phyloP scores from a whole-genome alignment of 53 echinoderm and acorn worm genomes.

The Antedon mediterranea region DNA sequence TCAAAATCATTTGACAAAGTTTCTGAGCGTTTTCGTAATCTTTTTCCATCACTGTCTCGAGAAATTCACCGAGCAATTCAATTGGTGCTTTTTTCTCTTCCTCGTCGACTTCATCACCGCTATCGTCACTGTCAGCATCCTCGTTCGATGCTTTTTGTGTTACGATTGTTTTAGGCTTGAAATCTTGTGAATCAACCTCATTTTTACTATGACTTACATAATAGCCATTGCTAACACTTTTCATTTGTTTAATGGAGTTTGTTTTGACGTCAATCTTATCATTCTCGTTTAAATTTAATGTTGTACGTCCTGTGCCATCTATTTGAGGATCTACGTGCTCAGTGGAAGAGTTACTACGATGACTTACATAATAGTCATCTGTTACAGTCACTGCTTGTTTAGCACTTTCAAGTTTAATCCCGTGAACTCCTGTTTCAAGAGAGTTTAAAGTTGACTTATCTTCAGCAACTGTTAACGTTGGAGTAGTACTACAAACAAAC shows the following conservation, averaged over 20 bases:
- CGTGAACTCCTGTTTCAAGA: neutral
- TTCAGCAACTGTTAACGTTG: conserved; percentile 9
- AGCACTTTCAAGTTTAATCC: neutral
- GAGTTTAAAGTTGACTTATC: neutral
- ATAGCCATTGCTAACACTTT: neutral
- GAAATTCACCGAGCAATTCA: conserved; percentile 28
- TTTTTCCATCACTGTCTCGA: conserved; percentile 90
- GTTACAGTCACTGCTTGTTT: neutral
- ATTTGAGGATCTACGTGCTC: too few species aligned
- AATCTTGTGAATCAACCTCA: neutral
- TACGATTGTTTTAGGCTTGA: neutral
- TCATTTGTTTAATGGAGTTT: neutral
- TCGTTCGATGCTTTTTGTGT: neutral
- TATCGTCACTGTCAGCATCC: neutral
- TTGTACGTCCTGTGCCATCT: too few species aligned
- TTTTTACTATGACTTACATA: neutral
- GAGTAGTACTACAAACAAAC: conserved; percentile 5
- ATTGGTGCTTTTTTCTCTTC: neutral
- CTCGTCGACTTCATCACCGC: neutral
- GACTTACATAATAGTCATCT: neutral
- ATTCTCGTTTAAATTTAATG: too few species aligned
- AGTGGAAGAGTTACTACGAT: neutral
- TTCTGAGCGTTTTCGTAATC: conserved; percentile 85
- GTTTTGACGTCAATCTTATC: too few species aligned
- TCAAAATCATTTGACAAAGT: conserved; percentile 89